These are phyloP conservation scores for Paramormyrops hopkinsi DNA, from an alignment of 2,797 vertebrate species.

Conservation along the genomic window DNA sequence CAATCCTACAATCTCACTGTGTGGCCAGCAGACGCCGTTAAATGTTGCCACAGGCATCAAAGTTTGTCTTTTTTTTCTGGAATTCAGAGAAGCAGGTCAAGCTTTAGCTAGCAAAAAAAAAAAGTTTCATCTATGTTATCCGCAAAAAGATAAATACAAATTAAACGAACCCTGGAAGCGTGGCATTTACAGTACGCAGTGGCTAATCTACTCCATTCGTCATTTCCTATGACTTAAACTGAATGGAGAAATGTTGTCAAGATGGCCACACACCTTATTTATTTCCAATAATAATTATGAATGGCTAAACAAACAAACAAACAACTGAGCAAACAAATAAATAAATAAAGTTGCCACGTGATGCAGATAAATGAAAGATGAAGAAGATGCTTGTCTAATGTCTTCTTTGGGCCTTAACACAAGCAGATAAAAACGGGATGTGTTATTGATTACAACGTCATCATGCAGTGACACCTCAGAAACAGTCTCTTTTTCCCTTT, in stretches of 20 bases:
- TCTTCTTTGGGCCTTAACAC: conserved; percentile 33
- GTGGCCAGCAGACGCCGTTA: conserved; percentile 19
- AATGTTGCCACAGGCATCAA: conserved; percentile 32
- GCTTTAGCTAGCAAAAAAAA: background rate
- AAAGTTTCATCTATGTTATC: background rate
- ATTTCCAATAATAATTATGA: background rate
- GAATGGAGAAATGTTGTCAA: background rate
- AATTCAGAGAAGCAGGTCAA: background rate
- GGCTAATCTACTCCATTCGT: background rate
- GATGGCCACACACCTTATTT: background rate
- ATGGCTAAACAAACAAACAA: background rate
- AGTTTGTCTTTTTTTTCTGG: conserved; percentile 17
- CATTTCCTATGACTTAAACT: background rate
- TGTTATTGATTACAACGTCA: conserved; percentile 32
- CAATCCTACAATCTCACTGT: conserved; percentile 23
- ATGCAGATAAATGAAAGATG: conserved; percentile 13
- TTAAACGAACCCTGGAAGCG: background rate
- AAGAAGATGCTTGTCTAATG: conserved; percentile 17
- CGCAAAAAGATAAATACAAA: background rate
- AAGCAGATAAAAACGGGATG: conserved; percentile 34
- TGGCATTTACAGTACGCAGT: background rate
- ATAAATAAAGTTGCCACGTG: background rate
- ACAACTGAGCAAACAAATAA: background rate
- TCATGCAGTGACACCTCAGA: conserved; percentile 30
- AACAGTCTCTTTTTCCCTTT: background rate